Base-by-base conservation (phyloP, 2,113 vertebrate genomes). In the Xenopus borealis region DNA sequence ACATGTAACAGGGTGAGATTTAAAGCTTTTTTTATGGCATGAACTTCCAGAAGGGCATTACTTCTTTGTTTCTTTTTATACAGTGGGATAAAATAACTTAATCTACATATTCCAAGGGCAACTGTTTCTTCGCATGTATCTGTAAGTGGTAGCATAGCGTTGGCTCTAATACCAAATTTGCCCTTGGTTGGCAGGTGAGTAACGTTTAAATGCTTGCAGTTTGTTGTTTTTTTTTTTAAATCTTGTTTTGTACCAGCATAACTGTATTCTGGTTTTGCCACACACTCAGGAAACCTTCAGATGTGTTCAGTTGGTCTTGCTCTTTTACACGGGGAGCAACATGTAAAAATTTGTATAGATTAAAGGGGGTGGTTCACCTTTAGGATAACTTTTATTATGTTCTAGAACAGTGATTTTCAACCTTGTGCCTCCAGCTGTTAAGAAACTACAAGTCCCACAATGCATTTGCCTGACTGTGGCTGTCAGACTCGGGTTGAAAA, bases 61-160 rank as follows among this genome's bases (percentile, higher is more conserved):
- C 16, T 72, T 5, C 55, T 55, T 67, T 45, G 23, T 27, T 27
- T 27, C 20, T 40, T 14, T 55, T 18, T 66, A 45, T 75, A 52
- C 44, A 50, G n/a, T 61, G 53, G n/a, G 44, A 61, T 67, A 47
- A 68, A 67, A 50, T 72, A 27, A 27, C 23, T 27, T 27, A 27
- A 27, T 27, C 1, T 27, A 16, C 10, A 12, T 44, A 33, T 66
- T 66, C 18, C 50, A 27, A 13, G 50, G 40, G 50, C n/a, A 53
- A 33, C 7, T 30, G 63, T 50, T 13, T 33, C 12, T 63, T 16
- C 86, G 81, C 77, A 82, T 72, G 81, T 79, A 88, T 82, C 80
- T 82, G 46, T 87, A 79, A 72, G 79, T 85, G 78, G 69, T 80
- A 87, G 85, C 66, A 40, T 83, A 85, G 83, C 83, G 87, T 86